Conservation (phyloP, 2,797 vertebrate species). For the Cossypha heuglini region DNA sequence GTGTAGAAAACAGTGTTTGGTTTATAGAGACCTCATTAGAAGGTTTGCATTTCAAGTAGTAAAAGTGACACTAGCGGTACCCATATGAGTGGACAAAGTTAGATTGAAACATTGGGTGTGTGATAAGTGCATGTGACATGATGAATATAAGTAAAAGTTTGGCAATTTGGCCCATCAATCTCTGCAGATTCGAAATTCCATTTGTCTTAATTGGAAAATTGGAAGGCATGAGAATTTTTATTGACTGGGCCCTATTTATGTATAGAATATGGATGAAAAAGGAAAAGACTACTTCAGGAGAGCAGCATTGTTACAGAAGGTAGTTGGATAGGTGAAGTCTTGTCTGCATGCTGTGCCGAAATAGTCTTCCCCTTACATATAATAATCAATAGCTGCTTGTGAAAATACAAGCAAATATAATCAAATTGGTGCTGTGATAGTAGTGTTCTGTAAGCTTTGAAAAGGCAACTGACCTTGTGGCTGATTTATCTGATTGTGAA, state of each 20-base stretch:
- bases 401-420: neutral
- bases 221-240: neutral
- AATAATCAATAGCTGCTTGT: neutral
- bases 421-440: neutral
- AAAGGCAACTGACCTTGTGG: neutral
- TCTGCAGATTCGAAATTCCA: neutral
- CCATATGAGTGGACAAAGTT: neutral
- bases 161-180: neutral
- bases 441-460: neutral
- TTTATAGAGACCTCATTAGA: neutral
- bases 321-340: neutral
- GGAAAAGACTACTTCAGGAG: neutral
- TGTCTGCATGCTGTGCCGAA: neutral
- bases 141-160: neutral
- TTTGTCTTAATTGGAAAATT: neutral
- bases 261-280: neutral
- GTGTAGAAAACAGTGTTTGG: neutral
- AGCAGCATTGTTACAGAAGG: neutral
- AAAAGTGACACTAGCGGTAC: neutral
- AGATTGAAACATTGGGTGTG: neutral
- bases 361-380: neutral
- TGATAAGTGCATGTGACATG: neutral
- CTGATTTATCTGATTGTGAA: neutral
- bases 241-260: neutral
- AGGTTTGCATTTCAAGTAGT: neutral